Evolutionary conservation across 2,888 invertebrate genomes (phyloP).

Genomic region (Sphecodes monilicornis): DNA sequence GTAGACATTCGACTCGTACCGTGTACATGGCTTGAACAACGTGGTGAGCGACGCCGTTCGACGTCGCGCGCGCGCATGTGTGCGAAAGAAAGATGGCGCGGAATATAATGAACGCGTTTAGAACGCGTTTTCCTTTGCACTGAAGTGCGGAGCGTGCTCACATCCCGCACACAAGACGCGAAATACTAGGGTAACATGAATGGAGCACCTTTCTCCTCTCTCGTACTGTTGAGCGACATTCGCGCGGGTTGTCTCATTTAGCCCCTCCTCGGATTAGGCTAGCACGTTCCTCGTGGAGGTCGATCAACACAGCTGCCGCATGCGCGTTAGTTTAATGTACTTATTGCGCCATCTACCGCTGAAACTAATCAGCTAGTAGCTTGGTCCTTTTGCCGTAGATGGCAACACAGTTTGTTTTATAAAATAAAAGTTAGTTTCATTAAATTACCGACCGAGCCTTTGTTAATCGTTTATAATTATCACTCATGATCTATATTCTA

Average conservation of each 20-base stretch:
- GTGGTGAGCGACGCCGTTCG: no score
- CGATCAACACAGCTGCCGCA: background rate
- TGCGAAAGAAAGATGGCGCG: background rate
- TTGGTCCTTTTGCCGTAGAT: background rate
- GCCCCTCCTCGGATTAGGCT: constrained; percentile 82
- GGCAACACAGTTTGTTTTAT: background rate
- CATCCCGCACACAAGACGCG: constrained; percentile 82
- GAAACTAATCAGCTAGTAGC: background rate
- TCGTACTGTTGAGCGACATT: constrained; percentile 79
- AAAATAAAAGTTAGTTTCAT: no score
- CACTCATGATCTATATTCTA: no score
- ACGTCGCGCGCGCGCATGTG: background rate
- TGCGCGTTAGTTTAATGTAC: background rate
- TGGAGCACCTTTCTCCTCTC: constrained; percentile 75
- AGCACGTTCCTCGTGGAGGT: constrained; percentile 60
- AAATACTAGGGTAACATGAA: constrained; percentile 77
- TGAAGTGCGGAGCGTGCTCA: constrained; percentile 79
- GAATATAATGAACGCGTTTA: background rate
- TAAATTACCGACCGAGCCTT: background rate
- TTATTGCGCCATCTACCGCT: background rate
- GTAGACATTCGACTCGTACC: background rate
- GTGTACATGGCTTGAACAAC: background rate
- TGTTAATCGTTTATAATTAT: no score
- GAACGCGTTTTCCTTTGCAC: constrained; percentile 38
- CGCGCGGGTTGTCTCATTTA: constrained; percentile 84